Evolutionary conservation across 2,797 vertebrate genomes (phyloP).

Genomic region (Ctenochaetus hawaiiensis): DNA sequence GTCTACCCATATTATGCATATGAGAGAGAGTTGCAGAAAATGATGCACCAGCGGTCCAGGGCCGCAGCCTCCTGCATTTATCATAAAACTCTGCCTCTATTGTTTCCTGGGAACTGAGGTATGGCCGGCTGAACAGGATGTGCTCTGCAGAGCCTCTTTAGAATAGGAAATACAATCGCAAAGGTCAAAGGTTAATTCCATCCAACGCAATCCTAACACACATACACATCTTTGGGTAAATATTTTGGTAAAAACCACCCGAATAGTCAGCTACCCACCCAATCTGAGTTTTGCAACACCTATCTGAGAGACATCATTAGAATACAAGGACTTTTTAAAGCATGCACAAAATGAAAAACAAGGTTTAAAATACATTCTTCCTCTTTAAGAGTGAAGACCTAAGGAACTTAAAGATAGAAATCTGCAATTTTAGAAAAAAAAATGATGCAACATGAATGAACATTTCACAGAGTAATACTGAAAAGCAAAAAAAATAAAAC

Average conservation of each 20-base stretch:
- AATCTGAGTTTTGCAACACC: conserved; percentile 76
- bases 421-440: conserved; percentile 73
- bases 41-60: conserved; percentile 38
- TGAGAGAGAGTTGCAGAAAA: conserved; percentile 31
- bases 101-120: conserved; percentile 78
- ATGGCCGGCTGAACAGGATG: conserved; percentile 82
- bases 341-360: conserved; percentile 83
- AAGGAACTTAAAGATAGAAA: conserved; percentile 87
- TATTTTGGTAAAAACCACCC: conserved; percentile 72
- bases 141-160: conserved; percentile 81
- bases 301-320: conserved; percentile 77
- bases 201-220: conserved; percentile 84
- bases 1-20: conserved; percentile 35
- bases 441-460: conserved; percentile 72
- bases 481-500: conserved; percentile 61
- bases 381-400: conserved; percentile 93
- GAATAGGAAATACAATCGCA: conserved; percentile 89
- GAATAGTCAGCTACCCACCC: conserved; percentile 72
- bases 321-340: conserved; percentile 81
- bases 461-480: conserved; percentile 82
- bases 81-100: conserved; percentile 39
- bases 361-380: conserved; percentile 81
- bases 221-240: conserved; percentile 83
- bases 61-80: conserved; percentile 26
- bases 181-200: conserved; percentile 89